Conservation (phyloP, 1,140 invertebrate species). For the Platyura marginata region DNA sequence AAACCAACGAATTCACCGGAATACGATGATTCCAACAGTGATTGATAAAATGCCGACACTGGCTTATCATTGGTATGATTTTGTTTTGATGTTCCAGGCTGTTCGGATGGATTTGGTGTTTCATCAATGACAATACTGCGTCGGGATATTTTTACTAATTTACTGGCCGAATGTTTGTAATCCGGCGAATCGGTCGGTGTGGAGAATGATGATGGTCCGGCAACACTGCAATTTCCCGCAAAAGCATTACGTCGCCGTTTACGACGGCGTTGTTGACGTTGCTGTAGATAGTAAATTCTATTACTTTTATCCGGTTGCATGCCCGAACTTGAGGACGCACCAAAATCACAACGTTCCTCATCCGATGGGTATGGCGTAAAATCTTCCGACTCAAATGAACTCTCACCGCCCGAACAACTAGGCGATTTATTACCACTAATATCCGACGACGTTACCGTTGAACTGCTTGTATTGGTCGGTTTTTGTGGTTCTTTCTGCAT, state of each 20-base stretch:
- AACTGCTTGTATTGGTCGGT: not conserved
- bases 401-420: conserved; percentile 1
- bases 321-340: not conserved
- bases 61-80: conserved; percentile 3
- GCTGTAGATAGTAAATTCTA: not conserved
- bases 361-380: not conserved
- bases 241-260: not conserved
- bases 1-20: conserved; percentile 10
- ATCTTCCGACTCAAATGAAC: not conserved
- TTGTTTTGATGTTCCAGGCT: conserved; percentile 5
- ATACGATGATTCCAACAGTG: conserved; percentile 21
- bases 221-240: not conserved
- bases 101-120: not conserved
- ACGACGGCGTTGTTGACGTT: not conserved
- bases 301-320: not conserved
- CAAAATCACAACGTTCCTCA: not conserved
- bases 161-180: not conserved
- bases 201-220: not conserved
- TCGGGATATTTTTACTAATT: not conserved
- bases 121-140: conserved; percentile 12
- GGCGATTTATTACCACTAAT: not conserved
- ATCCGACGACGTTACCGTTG: conserved; percentile 2
- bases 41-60: conserved; percentile 18
- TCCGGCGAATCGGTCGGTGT: not conserved
- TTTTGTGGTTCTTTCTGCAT: conserved; percentile 34